phyloP scores from a whole-genome alignment of 2,113 vertebrate genomes.

The Lophotis ruficrista region DNA sequence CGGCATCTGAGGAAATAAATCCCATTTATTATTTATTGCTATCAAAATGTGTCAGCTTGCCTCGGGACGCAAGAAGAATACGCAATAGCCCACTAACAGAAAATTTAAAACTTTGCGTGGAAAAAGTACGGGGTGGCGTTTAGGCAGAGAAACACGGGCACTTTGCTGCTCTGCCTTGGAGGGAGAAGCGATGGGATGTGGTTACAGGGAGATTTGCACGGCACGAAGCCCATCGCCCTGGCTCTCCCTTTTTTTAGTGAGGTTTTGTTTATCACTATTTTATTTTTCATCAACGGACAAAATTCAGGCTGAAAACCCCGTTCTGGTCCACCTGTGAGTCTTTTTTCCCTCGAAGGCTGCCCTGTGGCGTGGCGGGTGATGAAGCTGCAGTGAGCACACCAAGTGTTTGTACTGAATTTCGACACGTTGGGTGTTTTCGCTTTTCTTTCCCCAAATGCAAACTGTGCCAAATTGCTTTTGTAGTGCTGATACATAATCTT shows the following conservation, averaged over 20 bases:
- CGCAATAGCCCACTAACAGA: rapidly evolving
- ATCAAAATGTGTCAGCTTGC: constrained; percentile 27
- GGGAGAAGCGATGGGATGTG: background rate
- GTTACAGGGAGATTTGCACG: rapidly evolving
- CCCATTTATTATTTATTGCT: constrained; percentile 49
- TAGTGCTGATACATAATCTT: background rate
- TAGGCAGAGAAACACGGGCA: background rate
- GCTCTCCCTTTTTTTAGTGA: background rate
- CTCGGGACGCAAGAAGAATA: background rate
- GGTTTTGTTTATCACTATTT: background rate
- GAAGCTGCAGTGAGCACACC: rapidly evolving
- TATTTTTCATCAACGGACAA: background rate
- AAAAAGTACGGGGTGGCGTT: background rate
- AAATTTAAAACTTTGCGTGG: background rate
- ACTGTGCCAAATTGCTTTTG: background rate
- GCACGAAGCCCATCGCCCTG: rapidly evolving
- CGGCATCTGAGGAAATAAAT: constrained; percentile 47
- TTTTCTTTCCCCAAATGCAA: background rate
- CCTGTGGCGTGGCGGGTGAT: background rate
- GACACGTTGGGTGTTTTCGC: background rate
- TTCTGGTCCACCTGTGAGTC: rapidly evolving
- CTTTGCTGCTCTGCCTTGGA: background rate
- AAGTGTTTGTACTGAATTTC: background rate
- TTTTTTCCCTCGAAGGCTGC: background rate
- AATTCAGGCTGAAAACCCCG: background rate